These are phyloP conservation scores for Neomorphus geoffroyi DNA, from an alignment of 2,797 vertebrate genomes.

Conservation along the genomic window DNA sequence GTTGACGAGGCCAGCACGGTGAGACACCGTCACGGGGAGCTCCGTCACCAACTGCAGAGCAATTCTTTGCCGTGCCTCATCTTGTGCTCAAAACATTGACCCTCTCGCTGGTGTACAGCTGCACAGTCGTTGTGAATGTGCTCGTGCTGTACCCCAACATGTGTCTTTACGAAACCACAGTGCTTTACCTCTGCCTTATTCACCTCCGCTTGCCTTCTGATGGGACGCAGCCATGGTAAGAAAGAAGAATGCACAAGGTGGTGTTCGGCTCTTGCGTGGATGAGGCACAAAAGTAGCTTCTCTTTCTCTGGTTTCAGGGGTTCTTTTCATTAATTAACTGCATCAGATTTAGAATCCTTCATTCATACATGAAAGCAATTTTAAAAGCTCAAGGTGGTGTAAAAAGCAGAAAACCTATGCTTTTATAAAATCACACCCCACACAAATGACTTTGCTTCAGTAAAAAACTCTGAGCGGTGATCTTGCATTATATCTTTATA, in stretches of 20 bases:
- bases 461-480: neutral
- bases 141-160: neutral
- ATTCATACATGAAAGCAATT: neutral
- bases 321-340: neutral
- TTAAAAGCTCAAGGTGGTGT: neutral
- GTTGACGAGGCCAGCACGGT: neutral
- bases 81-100: accelerated
- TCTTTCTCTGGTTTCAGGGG: neutral
- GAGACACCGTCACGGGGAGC: neutral
- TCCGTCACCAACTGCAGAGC: neutral
- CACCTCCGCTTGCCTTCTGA: neutral
- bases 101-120: accelerated
- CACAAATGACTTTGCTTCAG: neutral
- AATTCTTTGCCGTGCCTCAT: neutral
- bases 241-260: neutral
- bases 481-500: neutral
- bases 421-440: neutral
- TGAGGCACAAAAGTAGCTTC: neutral
- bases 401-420: neutral
- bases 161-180: neutral
- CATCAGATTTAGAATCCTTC: neutral
- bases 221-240: neutral
- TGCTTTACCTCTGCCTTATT: neutral
- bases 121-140: neutral
- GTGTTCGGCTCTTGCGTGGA: neutral